Evolutionary conservation across 1,140 invertebrate species (phyloP), one percentile per base, ranked within the genome.

Genomic region (Chelonus insularis): DNA sequence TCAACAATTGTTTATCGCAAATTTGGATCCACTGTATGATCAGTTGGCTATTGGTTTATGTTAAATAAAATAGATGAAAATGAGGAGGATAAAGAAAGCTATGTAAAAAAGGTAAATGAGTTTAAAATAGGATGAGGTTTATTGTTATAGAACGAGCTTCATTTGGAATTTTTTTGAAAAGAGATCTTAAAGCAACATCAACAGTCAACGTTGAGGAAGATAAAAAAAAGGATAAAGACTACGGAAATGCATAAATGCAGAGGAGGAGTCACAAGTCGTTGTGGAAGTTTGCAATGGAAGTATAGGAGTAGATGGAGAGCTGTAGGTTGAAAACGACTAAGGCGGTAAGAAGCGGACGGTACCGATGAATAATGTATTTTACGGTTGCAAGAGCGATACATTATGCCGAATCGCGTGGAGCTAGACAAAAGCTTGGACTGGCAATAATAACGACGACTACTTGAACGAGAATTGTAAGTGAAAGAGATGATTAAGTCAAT

Each of bases 331-430:
- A 61, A 61, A 55, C 59, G 51, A 61, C 39, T 21, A 25, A 47
- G 51, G 32, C 34, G 51, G 51, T 36, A 55, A 56, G 51, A 61
- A 61, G 29, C 59, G 59, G 59, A 55, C 51, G 59, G 50, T 9
- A 54, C 25, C 51, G 41, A 61, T 61, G 59, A 61, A 61, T 61
- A 61, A 61, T 61, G 59, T 61, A 61, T 61, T 61, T 48, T 55
- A 55, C 50, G 41, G 51, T 37, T 61, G 37, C 29, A 51, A 55
- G 37, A 55, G 29, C 59, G 59, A 61, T 61, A 61, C 59, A 61
- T 61, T 61, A 61, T 61, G 59, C 50, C 51, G 21, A 61, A 61
- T 61, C 51, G 59, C 41, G 59, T 61, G 59, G 59, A 37, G 18
- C 41, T 16, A 11, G 41, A 14, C 12, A 43, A 52, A 32, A 32